Conservation (phyloP, 2,113 vertebrate genomes). For the Trematocara zebra region DNA sequence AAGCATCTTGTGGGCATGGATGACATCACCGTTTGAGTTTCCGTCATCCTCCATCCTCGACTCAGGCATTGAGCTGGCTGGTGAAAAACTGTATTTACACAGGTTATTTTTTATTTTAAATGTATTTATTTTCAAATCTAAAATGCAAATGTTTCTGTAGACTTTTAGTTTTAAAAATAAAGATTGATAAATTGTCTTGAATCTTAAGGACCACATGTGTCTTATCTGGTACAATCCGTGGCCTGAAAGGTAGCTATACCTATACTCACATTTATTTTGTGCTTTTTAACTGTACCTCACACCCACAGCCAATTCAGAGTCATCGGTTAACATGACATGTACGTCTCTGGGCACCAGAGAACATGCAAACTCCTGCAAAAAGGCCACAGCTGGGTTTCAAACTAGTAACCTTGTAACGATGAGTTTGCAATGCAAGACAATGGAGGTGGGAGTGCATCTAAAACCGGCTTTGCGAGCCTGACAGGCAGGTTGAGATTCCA, state of each 20-base stretch:
- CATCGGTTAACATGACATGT: rapidly evolving
- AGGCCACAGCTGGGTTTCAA: neutral
- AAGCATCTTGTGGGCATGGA: neutral
- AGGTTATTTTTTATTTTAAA: neutral
- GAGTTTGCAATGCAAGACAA: neutral
- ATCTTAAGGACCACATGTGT: neutral
- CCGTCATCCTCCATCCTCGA: neutral
- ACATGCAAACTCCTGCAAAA: neutral
- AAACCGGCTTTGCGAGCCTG: constrained; percentile 29
- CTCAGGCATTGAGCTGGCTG: neutral
- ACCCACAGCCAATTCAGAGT: neutral
- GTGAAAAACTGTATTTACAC: neutral
- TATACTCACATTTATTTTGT: neutral
- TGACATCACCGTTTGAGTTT: neutral
- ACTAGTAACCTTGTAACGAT: neutral
- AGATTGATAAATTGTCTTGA: neutral
- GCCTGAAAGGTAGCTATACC: neutral
- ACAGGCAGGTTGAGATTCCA: constrained; percentile 36
- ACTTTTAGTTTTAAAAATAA: constrained; percentile 10
- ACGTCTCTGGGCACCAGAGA: neutral
- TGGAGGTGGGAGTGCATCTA: neutral
- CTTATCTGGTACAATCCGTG: neutral
- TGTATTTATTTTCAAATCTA: constrained; percentile 21
- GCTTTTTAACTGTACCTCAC: neutral
- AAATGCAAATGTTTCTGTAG: neutral